These are phyloP conservation scores for Zaprionus kolodkinae DNA, from an alignment of 1,140 invertebrate species.

Conservation along the genomic window DNA sequence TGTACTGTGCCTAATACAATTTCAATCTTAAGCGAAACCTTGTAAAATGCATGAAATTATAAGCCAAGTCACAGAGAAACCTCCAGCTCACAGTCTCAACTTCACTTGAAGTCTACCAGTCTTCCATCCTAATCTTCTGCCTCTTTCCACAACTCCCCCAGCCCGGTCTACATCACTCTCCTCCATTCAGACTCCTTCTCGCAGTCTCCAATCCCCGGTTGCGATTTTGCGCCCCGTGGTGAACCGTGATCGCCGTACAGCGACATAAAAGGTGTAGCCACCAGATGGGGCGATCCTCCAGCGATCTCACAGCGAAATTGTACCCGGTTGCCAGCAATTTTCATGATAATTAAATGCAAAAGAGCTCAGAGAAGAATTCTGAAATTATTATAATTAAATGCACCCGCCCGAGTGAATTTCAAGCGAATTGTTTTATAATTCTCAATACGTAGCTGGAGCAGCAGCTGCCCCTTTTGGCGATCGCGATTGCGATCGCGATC, in stretches of 20 bases:
- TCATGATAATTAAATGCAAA: slow-evolving; percentile 79
- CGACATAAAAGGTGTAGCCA: slow-evolving; percentile 43
- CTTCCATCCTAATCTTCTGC: not conserved
- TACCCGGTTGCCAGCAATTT: slow-evolving; percentile 64
- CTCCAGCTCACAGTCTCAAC: not conserved
- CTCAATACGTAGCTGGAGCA: slow-evolving; percentile 42
- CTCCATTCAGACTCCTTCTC: not conserved
- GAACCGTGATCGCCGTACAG: slow-evolving; percentile 19
- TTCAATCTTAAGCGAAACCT: slow-evolving; percentile 42
- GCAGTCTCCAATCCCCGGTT: not conserved
- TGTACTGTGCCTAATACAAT: slow-evolving; percentile 45
- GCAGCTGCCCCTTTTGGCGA: slow-evolving; percentile 54
- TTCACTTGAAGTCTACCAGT: not conserved
- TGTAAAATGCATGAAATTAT: slow-evolving; percentile 70
- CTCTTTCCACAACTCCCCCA: too few species aligned
- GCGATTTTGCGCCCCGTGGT: slow-evolving; percentile 35
- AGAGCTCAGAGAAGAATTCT: slow-evolving; percentile 43
- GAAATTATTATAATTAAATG: slow-evolving; percentile 83
- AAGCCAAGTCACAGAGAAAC: slow-evolving; percentile 36
- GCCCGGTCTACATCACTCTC: not conserved
- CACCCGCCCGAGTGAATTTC: slow-evolving; percentile 80
- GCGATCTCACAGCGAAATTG: slow-evolving; percentile 30
- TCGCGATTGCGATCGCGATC: slow-evolving; percentile 11
- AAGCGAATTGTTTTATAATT: slow-evolving; percentile 81
- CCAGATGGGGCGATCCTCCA: slow-evolving; percentile 6